These are phyloP conservation scores for Atethmia centrago DNA, from an alignment of 2,888 invertebrate species.

Conservation along the genomic window DNA sequence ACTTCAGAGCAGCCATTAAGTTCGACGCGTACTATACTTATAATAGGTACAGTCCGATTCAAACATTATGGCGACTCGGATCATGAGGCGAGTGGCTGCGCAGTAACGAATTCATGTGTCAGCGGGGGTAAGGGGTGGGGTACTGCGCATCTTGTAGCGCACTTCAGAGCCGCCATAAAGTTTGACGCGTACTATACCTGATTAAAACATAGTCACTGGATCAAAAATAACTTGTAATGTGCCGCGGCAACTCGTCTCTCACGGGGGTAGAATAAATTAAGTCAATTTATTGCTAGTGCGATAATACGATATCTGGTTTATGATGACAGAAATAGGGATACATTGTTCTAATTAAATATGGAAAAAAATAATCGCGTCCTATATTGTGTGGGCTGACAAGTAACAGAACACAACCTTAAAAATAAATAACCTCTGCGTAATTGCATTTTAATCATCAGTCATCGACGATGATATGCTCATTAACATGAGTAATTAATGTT, in stretches of 20 bases:
- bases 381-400: neutral
- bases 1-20: too few relatives aligned
- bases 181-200: too few relatives aligned
- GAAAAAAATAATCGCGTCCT: neutral
- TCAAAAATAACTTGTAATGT: constrained; percentile 52
- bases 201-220: constrained; percentile 45
- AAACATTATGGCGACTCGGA: too few relatives aligned
- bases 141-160: too few relatives aligned
- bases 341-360: constrained; percentile 31
- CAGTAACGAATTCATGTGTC: too few relatives aligned
- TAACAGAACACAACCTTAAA: neutral
- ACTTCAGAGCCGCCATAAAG: too few relatives aligned
- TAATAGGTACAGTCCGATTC: too few relatives aligned
- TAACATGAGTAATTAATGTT: constrained; percentile 14
- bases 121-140: too few relatives aligned
- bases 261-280: constrained; percentile 43
- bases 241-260: constrained; percentile 24
- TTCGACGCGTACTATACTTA: too few relatives aligned
- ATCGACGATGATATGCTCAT: constrained; percentile 3
- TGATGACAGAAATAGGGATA: constrained; percentile 46
- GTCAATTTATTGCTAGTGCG: constrained; percentile 24
- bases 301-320: constrained; percentile 34
- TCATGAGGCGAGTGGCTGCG: too few relatives aligned
- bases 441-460: constrained; percentile 27
- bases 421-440: constrained; percentile 6